A percentile compares a stretch with the other conserved stretches of the same genome.
These are phyloP conservation scores for Tiliacea aurago DNA, from an alignment of 2,888 invertebrate species.

Conservation along the genomic window DNA sequence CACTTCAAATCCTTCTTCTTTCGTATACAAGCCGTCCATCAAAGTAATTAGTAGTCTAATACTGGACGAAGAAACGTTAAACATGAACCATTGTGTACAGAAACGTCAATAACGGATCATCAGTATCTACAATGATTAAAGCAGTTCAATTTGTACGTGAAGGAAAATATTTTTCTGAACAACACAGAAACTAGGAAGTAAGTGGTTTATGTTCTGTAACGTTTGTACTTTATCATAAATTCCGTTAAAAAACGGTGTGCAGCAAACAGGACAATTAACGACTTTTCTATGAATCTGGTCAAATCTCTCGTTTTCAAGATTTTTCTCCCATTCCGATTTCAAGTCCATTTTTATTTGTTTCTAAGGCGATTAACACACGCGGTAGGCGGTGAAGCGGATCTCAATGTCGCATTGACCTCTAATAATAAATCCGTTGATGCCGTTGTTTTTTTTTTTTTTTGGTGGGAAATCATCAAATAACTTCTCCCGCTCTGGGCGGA, in stretches of 20 bases:
- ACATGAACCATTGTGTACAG: conserved; percentile 24
- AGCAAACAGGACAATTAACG: neutral
- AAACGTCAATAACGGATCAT: conserved; percentile 21
- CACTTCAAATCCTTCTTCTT: conserved; percentile 27
- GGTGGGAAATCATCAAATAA: no score
- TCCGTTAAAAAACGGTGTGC: neutral
- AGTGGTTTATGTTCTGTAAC: neutral
- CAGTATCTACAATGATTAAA: conserved; percentile 35
- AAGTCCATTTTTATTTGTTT: no score
- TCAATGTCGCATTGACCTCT: no score
- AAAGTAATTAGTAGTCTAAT: conserved; percentile 49
- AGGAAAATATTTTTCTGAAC: neutral
- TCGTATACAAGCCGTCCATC: conserved; percentile 43
- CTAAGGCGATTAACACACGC: no score
- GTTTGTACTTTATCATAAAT: neutral
- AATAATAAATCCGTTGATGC: no score
- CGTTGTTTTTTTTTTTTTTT: no score
- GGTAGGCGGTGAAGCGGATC: no score
- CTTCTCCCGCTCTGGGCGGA: no score
- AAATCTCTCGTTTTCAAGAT: neutral
- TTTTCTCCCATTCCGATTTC: neutral
- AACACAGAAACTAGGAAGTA: neutral
- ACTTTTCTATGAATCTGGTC: neutral
- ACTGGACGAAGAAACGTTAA: conserved; percentile 13
- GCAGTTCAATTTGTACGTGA: conserved; percentile 13